Conservation (phyloP, 2,797 vertebrate genomes). For the Cichlasoma orientale region DNA sequence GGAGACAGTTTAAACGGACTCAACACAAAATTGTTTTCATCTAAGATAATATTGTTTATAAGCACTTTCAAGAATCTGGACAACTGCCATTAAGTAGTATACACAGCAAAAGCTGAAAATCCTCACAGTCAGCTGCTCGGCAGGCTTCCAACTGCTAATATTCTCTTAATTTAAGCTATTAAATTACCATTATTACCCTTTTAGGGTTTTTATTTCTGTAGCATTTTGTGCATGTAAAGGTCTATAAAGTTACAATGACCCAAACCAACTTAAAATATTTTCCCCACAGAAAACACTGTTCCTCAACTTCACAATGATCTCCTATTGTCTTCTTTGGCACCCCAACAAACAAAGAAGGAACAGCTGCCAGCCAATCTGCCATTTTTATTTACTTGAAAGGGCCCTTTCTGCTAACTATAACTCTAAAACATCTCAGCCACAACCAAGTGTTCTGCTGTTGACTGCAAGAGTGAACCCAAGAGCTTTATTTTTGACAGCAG, state of each 20-base stretch:
- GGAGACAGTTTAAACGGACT: neutral
- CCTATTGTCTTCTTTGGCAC: rapidly evolving
- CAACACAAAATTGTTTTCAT: conserved; percentile 13
- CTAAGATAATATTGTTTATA: conserved; percentile 34
- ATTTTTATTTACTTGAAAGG: no score
- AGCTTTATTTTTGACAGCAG: no score
- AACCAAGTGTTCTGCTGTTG: no score
- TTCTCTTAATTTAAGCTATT: conserved; percentile 29
- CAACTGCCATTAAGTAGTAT: conserved; percentile 34
- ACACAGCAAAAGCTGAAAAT: conserved; percentile 34
- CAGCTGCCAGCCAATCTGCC: no score
- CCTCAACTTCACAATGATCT: neutral
- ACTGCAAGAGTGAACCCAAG: no score
- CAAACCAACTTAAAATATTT: neutral
- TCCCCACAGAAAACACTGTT: neutral
- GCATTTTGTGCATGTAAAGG: neutral
- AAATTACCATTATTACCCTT: neutral
- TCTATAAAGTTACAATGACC: neutral
- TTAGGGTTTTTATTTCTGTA: neutral
- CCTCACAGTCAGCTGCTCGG: conserved; percentile 52
- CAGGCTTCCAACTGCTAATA: conserved; percentile 10
- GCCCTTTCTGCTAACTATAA: no score
- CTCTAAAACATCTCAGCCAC: no score
- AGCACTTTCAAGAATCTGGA: conserved; percentile 24
- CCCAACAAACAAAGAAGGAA: neutral